phyloP scores from a whole-genome alignment of 2,888 invertebrate genomes.

The Dasypolia templi region DNA sequence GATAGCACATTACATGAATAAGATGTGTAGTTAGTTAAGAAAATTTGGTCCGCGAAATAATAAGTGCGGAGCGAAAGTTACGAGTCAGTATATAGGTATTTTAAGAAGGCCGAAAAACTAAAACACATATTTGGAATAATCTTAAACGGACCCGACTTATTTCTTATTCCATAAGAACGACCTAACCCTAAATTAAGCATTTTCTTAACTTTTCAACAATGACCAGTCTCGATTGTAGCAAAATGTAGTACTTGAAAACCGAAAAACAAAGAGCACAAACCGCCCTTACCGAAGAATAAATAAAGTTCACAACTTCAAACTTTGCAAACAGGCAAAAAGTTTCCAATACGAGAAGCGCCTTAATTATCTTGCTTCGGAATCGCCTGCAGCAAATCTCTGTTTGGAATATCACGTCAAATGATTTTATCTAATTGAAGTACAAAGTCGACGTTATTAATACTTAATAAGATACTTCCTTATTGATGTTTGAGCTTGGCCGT shows the following conservation, averaged over 20 bases:
- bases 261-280: constrained; percentile 71
- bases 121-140: neutral
- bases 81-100: neutral
- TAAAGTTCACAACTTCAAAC: constrained; percentile 72
- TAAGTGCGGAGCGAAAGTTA: neutral
- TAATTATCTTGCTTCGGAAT: constrained; percentile 72
- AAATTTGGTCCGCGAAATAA: neutral
- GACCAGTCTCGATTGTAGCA: constrained; percentile 1
- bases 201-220: neutral
- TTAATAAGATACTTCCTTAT: constrained; percentile 81
- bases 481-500: constrained; percentile 80
- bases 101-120: neutral
- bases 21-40: neutral
- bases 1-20: neutral
- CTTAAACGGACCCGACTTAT: neutral
- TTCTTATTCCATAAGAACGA: neutral
- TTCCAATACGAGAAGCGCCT: constrained; percentile 61
- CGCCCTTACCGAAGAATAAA: constrained; percentile 72
- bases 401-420: constrained; percentile 74
- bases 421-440: constrained; percentile 76
- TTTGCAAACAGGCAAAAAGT: constrained; percentile 65
- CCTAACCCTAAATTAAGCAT: neutral
- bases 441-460: constrained; percentile 77
- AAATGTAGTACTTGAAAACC: constrained; percentile 63
- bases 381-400: constrained; percentile 71